Base-by-base conservation (phyloP, 2,797 vertebrate species). In the Pangasius djambal region DNA sequence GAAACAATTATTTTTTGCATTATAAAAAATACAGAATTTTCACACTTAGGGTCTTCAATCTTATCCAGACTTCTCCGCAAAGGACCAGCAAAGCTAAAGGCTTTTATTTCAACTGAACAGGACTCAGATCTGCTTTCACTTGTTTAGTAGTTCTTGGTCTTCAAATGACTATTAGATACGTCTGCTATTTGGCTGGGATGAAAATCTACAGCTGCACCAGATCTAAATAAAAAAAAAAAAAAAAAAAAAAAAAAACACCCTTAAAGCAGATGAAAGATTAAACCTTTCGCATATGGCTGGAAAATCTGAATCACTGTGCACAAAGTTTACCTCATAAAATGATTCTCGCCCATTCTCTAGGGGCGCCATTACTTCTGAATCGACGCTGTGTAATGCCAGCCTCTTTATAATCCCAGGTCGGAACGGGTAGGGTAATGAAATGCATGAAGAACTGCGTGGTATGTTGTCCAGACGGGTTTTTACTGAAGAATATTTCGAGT, bases 401-500 rank as follows among this genome's bases (percentile, higher is more conserved):
- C 34, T 75, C 20, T 77, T 50, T 6, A 6, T 50, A 77, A 25
- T 15, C 74, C 0, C 12, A 77, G 74, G 12, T 28, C 12, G 10
- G 72, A 25, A 28, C 13, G 16, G 31, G 34, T 22, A 61, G 28
- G 2, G 52, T 13, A 83, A 83, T 65, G 61, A 67, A 31, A 67
- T 2, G 13, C 40, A 50, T 28, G 25, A 16, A 65, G 59, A 18
- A 65, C 22, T 9, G 81, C 0, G 31, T n/a, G 40, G 28, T 48
- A n/a, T 48, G 18, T 65, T 48, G 25, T 83, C 57, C 82, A 83
- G 37, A 48, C 25, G 31, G n/a, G 18, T 50, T 84, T 67, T 84
- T 84, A 50, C 63, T 84, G 40, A 67, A 50, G 61, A 20, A 69
- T 69, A 85, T 50, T 52, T 85, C 18, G n/a, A 52, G 61, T 69